Conservation (phyloP, 2,113 vertebrate genomes). For the Passer domesticus region DNA sequence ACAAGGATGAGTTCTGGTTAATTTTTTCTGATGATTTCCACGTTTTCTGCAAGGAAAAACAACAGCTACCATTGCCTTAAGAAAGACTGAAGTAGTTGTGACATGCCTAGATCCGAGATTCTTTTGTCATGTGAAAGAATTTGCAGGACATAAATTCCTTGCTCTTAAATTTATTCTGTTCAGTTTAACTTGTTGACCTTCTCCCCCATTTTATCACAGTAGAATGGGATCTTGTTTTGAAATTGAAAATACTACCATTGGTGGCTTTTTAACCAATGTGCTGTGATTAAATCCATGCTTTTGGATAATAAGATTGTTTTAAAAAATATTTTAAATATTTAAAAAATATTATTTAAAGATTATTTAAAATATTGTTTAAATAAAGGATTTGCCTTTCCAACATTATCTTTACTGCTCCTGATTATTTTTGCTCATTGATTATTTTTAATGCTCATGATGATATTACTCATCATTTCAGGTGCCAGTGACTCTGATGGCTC, state of each 20-base stretch:
- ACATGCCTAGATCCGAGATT: background rate
- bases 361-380: background rate
- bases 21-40: slow-evolving; percentile 61
- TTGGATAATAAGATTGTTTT: background rate
- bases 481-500: background rate
- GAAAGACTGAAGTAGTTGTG: slow-evolving; percentile 35
- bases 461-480: background rate
- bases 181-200: background rate
- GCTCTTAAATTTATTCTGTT: background rate
- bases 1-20: slow-evolving; percentile 49
- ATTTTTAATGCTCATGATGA: background rate
- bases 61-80: slow-evolving; percentile 46
- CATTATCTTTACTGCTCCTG: background rate
- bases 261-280: background rate
- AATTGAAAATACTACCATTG: background rate
- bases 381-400: background rate
- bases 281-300: background rate
- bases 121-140: background rate
- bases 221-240: background rate
- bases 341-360: background rate
- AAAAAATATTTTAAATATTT: background rate
- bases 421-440: background rate
- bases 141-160: background rate
- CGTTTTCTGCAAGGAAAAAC: slow-evolving; percentile 33
- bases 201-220: background rate